These are phyloP conservation scores for Danaus plexippus DNA, from an alignment of 1,140 invertebrate genomes.

Conservation along the genomic window DNA sequence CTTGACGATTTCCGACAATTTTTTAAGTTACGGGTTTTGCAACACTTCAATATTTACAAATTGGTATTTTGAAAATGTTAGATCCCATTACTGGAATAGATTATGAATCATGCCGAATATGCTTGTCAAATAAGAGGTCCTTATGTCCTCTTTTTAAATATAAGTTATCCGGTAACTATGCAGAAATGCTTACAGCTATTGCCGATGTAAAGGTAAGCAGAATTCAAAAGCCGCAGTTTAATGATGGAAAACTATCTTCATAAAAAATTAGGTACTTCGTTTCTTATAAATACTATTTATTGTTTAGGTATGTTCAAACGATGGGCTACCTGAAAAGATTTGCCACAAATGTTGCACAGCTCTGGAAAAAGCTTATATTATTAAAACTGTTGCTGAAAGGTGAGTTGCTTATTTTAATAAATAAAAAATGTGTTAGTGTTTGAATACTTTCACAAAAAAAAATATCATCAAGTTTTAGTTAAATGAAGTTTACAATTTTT, in stretches of 20 bases:
- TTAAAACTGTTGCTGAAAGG: conserved; percentile 64
- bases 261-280: neutral
- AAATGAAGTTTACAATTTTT: too few species aligned
- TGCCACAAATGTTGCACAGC: conserved; percentile 57
- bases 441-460: too few species aligned
- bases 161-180: conserved; percentile 65
- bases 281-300: conserved; percentile 5
- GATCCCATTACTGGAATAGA: conserved; percentile 34
- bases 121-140: conserved; percentile 54
- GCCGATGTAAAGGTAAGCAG: conserved; percentile 57
- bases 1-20: neutral
- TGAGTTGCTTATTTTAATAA: conserved; percentile 19
- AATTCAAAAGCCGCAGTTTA: conserved; percentile 1
- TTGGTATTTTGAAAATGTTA: conserved; percentile 39
- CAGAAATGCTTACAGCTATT: conserved; percentile 64
- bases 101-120: conserved; percentile 58
- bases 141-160: conserved; percentile 62
- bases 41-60: conserved; percentile 26
- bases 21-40: conserved; percentile 26
- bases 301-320: conserved; percentile 51
- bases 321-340: conserved; percentile 63
- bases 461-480: too few species aligned
- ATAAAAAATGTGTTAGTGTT: too few species aligned
- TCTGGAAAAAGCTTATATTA: conserved; percentile 58
- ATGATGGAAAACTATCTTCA: neutral